Base-by-base conservation (phyloP, 92 coral and sea anemone species). In the Isaurus tuberculatus region DNA sequence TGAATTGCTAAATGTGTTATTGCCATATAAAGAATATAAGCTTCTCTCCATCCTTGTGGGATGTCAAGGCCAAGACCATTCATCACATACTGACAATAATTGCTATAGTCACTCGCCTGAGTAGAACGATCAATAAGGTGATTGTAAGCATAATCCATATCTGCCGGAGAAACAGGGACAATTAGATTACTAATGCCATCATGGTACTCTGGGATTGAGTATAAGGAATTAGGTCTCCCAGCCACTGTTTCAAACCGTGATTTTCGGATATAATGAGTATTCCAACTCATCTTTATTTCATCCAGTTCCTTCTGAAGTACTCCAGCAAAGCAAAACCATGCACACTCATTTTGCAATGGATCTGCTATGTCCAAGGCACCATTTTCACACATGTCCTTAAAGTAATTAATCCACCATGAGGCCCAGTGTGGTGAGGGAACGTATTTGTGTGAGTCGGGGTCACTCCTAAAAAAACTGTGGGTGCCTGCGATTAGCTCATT, bases 231-330 rank as follows among this genome's bases (percentile, higher is more conserved):
- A 68, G 86, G 80, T 70, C 80, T 70, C 46, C 87, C 87, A 55
- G 31, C 63, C 73, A 83, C 49, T 37, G 87, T 83, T 51, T 83
- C 72, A 58, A 70, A 77, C 31, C 87, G 60, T 51, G 81, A 83
- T 83, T 83, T 83, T 65, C 87, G 70, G 74, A 83, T 71, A 58
- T 71, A 83, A 71, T 83, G 70, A 28, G 87, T 83, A 51, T 72
- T 83, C 81, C 87, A 72, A 48, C 68, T 13, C 30, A 43, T 77
- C 77, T 73, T 29, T 67, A 61, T 23, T 58, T 81, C 86, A 43
- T 81, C 65, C 66, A 67, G 86, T 67, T 81, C 67, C 71, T 46
- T 67, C 65, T 68, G 79, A 48, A 81, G 74, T 61, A 81, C 72
- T 67, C 86, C 66, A 37, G 86, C 86, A 44, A 81, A 81, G 16